phyloP scores from a whole-genome alignment of 2,888 invertebrate species.

The Papilio gigon region DNA sequence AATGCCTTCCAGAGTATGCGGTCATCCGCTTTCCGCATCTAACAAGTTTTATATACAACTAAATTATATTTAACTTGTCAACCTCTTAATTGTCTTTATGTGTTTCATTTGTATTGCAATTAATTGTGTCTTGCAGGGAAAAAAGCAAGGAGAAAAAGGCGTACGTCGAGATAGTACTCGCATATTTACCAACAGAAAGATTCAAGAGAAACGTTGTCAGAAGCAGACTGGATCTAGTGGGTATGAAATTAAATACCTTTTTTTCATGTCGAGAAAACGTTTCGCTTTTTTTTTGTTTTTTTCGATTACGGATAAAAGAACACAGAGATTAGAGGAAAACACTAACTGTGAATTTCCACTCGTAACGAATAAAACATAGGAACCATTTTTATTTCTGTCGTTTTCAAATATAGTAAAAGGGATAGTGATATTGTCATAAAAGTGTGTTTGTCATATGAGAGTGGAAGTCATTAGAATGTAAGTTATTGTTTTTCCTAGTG shows the following conservation, averaged over 20 bases:
- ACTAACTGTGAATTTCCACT: no score
- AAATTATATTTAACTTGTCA: no score
- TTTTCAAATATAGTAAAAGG: neutral
- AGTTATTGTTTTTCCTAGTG: constrained; percentile 67
- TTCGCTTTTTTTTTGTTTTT: no score
- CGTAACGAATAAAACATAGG: neutral
- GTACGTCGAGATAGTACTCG: constrained; percentile 78
- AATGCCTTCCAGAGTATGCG: no score
- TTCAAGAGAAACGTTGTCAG: constrained; percentile 85
- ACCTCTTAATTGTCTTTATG: no score
- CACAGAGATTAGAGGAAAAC: no score
- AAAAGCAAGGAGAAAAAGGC: constrained; percentile 71
- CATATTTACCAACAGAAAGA: constrained; percentile 83
- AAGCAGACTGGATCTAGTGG: constrained; percentile 85
- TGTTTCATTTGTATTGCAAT: neutral
- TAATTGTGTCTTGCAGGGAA: constrained; percentile 48
- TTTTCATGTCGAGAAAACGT: no score
- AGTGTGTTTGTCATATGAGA: no score
- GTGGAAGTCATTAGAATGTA: neutral
- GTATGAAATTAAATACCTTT: constrained; percentile 58
- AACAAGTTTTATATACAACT: no score
- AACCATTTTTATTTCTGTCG: neutral
- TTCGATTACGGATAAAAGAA: no score
- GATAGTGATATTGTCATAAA: neutral
- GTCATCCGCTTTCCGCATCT: no score